These are phyloP conservation scores for Patella vulgata DNA, from an alignment of 1,140 invertebrate genomes.

Conservation along the genomic window DNA sequence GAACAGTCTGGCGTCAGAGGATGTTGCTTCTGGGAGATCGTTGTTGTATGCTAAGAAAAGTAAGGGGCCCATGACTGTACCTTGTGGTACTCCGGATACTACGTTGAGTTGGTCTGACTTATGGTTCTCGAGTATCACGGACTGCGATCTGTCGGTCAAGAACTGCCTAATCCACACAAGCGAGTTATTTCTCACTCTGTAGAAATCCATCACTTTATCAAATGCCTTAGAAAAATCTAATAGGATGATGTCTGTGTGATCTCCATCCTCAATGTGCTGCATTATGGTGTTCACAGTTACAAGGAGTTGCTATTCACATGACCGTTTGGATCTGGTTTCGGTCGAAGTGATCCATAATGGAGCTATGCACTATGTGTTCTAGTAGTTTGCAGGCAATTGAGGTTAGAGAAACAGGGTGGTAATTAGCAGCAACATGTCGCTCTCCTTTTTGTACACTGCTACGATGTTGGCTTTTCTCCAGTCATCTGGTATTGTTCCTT, in stretches of 20 bases:
- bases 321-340: conserved; percentile 14
- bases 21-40: neutral
- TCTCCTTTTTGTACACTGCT: conserved; percentile 20
- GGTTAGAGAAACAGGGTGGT: conserved; percentile 20
- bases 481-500: conserved; percentile 8
- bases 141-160: conserved; percentile 12
- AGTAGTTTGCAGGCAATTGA: conserved; percentile 26
- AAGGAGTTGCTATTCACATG: no score
- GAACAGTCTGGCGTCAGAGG: neutral
- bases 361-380: conserved; percentile 20
- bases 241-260: conserved; percentile 10
- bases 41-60: conserved; percentile 29
- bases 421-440: conserved; percentile 13
- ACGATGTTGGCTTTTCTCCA: conserved; percentile 19
- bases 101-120: conserved; percentile 9
- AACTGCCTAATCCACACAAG: conserved; percentile 11
- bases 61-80: conserved; percentile 19
- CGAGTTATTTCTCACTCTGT: conserved; percentile 2
- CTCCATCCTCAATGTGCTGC: conserved; percentile 17
- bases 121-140: conserved; percentile 18
- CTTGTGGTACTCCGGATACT: conserved; percentile 22
- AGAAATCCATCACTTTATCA: neutral
- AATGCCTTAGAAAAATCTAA: conserved; percentile 20
- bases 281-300: no score
- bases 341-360: conserved; percentile 19